Base-by-base conservation (phyloP, 2,797 vertebrate genomes). In the Neostethus bicornis region DNA sequence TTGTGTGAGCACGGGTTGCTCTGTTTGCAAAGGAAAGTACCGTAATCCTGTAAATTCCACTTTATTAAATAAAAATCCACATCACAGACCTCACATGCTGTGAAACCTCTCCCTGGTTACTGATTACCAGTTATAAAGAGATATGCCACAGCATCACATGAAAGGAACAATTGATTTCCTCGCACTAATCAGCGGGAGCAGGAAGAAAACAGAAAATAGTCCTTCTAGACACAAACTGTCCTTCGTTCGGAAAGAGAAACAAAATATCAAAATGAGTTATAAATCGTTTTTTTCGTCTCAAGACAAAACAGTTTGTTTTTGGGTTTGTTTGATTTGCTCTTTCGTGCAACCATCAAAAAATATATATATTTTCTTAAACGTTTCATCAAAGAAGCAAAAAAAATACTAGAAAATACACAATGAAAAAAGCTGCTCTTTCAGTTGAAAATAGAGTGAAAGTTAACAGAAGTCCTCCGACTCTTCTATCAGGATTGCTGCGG, bases 81-180 rank as follows among this genome's bases (percentile, higher is more conserved):
- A 80, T 87, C 85, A 86, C 85, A 75, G 80, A 77, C 75, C 73
- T 61, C 56, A 37, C 68, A 49, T 53, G 20, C 44, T 7, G 47
- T 39, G 16, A 61, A 43, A 49, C 51, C 77, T 85, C 76, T 80
- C 72, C 60, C 75, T 71, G 86, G 89, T 90, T 85, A 89, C 88
- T 77, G 81, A 85, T 83, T 77, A 80, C 73, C 83, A 88, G 88
- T 87, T 89, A 89, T 37, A 14, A 70, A 54, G 68, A 64, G 71
- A 84, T 85, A 75, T 32, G 44, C 68, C 74, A 77, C 77, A 71
- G 85, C 52, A 89, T 84, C 84, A 85, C 78, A 85, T 64, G 65
- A 80, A 88, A 80, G 75, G 69, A 72, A 71, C 80, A 78, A 90
- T 90, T 90, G 82, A 88, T 88, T 87, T 82, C 66, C 60, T 66